Conservation (phyloP, 2,888 invertebrate species). For the Caenorhabditis zanzibari region DNA sequence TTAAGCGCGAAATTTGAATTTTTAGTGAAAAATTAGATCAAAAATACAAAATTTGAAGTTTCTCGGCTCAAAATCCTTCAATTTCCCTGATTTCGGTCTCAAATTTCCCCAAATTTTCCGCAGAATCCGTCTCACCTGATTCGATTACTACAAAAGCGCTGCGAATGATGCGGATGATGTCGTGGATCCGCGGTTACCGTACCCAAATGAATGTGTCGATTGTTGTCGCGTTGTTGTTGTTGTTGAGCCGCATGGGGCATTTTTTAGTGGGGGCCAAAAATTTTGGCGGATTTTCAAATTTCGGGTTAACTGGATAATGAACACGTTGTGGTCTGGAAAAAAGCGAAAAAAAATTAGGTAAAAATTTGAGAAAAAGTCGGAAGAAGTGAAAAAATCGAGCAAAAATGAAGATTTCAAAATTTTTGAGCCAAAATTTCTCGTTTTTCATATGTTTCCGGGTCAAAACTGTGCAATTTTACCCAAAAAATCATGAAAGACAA, state of each 20-base stretch:
- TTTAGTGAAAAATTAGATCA: too few species aligned
- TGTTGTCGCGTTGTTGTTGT: constrained; percentile 44
- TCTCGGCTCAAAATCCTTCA: background rate
- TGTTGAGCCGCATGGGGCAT: constrained; percentile 53
- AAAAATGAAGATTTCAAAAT: background rate
- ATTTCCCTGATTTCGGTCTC: background rate
- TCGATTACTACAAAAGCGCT: constrained; percentile 61
- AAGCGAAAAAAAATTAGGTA: too few species aligned
- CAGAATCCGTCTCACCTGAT: constrained; percentile 42
- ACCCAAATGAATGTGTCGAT: constrained; percentile 57
- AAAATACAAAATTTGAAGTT: too few species aligned
- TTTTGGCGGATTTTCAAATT: constrained; percentile 16
- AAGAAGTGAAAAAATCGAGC: background rate
- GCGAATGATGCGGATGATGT: constrained; percentile 26
- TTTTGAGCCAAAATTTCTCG: background rate
- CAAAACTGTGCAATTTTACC: too few species aligned
- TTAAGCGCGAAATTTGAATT: background rate
- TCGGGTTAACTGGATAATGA: background rate
- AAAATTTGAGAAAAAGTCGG: background rate
- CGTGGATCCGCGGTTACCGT: constrained; percentile 9
- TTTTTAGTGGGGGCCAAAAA: background rate
- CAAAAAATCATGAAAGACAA: too few species aligned
- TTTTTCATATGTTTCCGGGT: too few species aligned
- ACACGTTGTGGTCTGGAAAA: too few species aligned
- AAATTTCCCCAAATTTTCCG: background rate